phyloP scores from a whole-genome alignment of 2,113 vertebrate species.

The Micromys minutus region DNA sequence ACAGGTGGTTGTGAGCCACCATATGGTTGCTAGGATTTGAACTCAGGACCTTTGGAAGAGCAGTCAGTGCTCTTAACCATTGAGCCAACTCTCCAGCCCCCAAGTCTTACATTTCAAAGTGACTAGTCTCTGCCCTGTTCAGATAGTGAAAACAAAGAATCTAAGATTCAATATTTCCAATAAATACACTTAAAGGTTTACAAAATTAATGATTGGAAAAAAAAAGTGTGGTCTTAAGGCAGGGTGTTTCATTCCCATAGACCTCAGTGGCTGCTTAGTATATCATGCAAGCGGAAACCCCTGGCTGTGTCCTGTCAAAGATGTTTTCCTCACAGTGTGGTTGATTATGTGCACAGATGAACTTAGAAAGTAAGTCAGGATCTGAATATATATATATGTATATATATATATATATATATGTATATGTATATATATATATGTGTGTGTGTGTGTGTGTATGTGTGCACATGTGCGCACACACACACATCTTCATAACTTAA shows the following conservation, averaged over 20 bases:
- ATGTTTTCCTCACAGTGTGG: background rate
- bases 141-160: background rate
- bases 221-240: background rate
- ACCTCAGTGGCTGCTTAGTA: background rate
- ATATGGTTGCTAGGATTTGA: too few relatives aligned
- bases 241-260: background rate
- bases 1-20: too few relatives aligned
- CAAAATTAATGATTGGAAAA: background rate
- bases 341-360: background rate
- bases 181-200: background rate
- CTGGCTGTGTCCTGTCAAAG: background rate
- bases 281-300: background rate
- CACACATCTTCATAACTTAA: background rate
- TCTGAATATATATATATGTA: too few relatives aligned
- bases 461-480: too few relatives aligned
- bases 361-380: background rate
- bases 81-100: too few relatives aligned
- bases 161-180: slow-evolving; percentile 19
- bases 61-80: too few relatives aligned
- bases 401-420: too few relatives aligned
- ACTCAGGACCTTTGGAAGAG: too few relatives aligned
- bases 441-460: too few relatives aligned
- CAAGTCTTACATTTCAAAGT: slow-evolving; percentile 4
- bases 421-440: too few relatives aligned
- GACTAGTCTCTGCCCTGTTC: background rate